Conservation (phyloP, 2,113 vertebrate species). For the Cyprinodon brontotheroides region DNA sequence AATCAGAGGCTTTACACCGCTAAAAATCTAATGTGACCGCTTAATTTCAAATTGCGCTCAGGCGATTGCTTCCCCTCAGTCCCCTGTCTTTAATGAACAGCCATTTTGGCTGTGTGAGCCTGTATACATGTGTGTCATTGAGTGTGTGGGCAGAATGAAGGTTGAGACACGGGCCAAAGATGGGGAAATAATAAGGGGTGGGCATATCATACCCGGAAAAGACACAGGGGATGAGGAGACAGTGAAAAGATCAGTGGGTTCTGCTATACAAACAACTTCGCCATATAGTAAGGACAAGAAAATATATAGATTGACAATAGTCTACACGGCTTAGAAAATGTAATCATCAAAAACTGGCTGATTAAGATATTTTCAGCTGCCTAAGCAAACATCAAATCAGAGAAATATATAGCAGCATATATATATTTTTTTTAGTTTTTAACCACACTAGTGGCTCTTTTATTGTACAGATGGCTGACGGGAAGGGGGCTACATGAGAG, state of each 20-base stretch:
- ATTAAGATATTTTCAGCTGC: too few species aligned
- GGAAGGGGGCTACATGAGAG: too few species aligned
- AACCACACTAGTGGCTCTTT: too few species aligned
- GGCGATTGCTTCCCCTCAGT: conserved; percentile 82
- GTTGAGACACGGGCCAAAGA: conserved; percentile 55
- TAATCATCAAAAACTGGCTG: too few species aligned
- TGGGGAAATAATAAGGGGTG: conserved; percentile 70
- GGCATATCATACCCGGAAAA: conserved; percentile 60
- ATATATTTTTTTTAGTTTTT: too few species aligned
- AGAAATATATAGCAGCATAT: too few species aligned
- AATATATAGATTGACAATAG: conserved; percentile 37
- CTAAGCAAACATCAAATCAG: too few species aligned
- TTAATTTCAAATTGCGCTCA: too few species aligned
- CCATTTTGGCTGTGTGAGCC: conserved; percentile 77
- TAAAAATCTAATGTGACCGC: conserved; percentile 83
- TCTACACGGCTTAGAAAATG: background rate
- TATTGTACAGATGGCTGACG: too few species aligned
- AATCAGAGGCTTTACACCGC: conserved; percentile 78
- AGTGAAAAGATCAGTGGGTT: conserved; percentile 31
- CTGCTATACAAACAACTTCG: conserved; percentile 12
- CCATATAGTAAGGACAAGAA: conserved; percentile 43
- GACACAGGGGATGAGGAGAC: conserved; percentile 31
- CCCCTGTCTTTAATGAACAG: conserved; percentile 82
- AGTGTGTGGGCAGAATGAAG: conserved; percentile 55
- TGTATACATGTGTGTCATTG: conserved; percentile 45